Evolutionary conservation across 2,113 vertebrate species (phyloP), one percentile per base, ranked within the genome.

Genomic region (Nothocercus julius): DNA sequence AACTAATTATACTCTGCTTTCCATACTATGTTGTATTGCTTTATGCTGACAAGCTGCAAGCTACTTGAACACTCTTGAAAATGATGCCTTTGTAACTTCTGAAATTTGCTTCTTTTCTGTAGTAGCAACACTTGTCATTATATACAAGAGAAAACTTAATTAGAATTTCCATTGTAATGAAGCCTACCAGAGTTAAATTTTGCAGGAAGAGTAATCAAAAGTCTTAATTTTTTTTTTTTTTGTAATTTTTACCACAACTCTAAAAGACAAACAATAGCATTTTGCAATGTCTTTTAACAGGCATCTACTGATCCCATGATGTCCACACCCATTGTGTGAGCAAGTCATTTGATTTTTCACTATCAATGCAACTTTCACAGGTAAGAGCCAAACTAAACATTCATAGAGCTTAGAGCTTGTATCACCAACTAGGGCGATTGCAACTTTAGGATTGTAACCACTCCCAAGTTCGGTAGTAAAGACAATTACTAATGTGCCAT

Each of bases 261-360:
- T 54, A 25, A 74, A 88, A 62, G 49, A 25, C 20, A 49, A 56
- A 74, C 44, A 42, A 25, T 0, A 77, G 8, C 61, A 28, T 93
- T 95, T 90, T 93, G 91, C 68, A 93, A 77, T 83, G 22, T 81
- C 40, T 88, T 89, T 81, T 38, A 82, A 53, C 36, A 86, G 38
- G 28, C 38, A 51, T 51, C 53, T 90, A 36, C 89, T 74, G n/a
- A 78, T 66, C 53, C 90, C 32, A 59, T 32, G n/a, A 73, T 49
- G 34, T 22, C 63, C 88, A 72, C 95, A 85, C 75, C 80, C 85
- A 67, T 8, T 66, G 72, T 59, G 42, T 61, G 73, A 81, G 64
- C 56, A 85, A 80, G 59, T 54, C 82, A 62, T 85, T 76, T 1
- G 0, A 28, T 77, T 92, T 92, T 83, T 88, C 61, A 13, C 73